These are phyloP conservation scores for Temnothorax ravouxi DNA, from an alignment of 2,888 invertebrate species.

Conservation along the genomic window DNA sequence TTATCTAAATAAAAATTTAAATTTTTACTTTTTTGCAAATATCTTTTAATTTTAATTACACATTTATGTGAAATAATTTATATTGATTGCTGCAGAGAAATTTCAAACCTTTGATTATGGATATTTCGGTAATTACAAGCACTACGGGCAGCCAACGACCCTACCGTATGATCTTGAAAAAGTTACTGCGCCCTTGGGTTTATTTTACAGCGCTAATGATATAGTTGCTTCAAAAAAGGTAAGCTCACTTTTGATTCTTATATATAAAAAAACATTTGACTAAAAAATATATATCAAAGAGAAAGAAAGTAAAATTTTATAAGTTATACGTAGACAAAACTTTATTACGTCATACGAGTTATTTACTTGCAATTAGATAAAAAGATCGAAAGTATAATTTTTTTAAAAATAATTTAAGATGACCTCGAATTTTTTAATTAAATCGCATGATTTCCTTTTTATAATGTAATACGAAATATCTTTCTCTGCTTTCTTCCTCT, in stretches of 20 bases:
- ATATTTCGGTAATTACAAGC: neutral
- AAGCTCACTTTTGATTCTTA: neutral
- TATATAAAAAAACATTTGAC: neutral
- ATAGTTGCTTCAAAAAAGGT: neutral
- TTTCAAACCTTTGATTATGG: conserved; percentile 33
- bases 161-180: conserved; percentile 14
- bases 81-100: neutral
- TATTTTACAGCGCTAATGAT: conserved; percentile 20
- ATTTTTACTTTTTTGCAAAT: neutral
- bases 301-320: neutral
- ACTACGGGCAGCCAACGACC: neutral
- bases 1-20: neutral
- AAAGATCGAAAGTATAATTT: neutral
- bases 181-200: conserved; percentile 15
- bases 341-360: neutral
- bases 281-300: neutral
- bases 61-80: neutral
- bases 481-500: neutral
- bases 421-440: too few relatives aligned
- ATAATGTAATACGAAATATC: neutral
- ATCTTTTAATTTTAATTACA: neutral
- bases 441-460: neutral
- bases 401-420: neutral
- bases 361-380: neutral
- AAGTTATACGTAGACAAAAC: neutral